Evolutionary conservation across 2,797 vertebrate species (phyloP).

Genomic region (Manis javanica): DNA sequence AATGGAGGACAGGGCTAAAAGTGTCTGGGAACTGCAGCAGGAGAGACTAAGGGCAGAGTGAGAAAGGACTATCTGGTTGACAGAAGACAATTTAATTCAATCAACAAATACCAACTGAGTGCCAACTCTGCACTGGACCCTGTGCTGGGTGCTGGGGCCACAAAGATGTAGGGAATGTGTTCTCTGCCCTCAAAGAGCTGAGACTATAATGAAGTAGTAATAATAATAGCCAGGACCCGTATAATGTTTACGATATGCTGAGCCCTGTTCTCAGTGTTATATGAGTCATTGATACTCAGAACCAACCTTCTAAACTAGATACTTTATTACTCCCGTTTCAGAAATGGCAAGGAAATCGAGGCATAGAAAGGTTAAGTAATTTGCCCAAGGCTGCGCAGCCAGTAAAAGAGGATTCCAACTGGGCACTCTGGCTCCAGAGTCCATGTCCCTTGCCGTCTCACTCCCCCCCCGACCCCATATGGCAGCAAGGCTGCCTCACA

Average conservation of each 20-base stretch:
- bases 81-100: neutral
- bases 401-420: neutral
- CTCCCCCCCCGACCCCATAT: neutral
- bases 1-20: neutral
- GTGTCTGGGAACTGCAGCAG: neutral
- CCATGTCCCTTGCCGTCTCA: neutral
- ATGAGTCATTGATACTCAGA: neutral
- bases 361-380: neutral
- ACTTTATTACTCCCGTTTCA: conserved; percentile 23
- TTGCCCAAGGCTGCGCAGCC: neutral
- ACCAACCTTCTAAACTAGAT: neutral
- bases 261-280: neutral
- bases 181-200: conserved; percentile 25
- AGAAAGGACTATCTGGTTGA: neutral
- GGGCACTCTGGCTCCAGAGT: neutral
- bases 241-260: conserved; percentile 17
- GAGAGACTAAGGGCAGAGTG: neutral
- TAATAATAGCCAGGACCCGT: neutral
- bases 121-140: neutral
- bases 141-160: neutral
- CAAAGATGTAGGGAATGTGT: neutral
- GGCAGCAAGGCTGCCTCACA: neutral
- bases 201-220: neutral
- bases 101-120: neutral
- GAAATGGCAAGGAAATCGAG: neutral